Base-by-base conservation (phyloP, 1,140 invertebrate genomes). In the Drosophila virilis region DNA sequence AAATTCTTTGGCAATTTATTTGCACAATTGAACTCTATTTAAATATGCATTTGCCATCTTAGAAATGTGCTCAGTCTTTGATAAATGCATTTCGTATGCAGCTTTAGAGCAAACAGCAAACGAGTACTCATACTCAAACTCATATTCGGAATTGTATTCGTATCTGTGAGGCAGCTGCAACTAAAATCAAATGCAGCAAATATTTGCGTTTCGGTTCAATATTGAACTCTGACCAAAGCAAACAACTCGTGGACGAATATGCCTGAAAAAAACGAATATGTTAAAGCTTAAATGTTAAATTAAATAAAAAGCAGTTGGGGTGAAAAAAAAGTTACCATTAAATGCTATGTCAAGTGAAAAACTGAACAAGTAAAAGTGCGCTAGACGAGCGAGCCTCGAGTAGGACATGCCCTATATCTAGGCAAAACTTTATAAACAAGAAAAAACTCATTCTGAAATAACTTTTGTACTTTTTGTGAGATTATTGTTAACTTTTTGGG, bases 201-300 rank as follows among this genome's bases (percentile, higher is more conserved):
- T 85, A 85, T 85, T 86, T 85, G 82, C 81, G 64, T 72, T 86
- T 71, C 61, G 77, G 67, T 80, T 84, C 67, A 79, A 42, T 79
- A 59, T 72, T 74, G 45, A 77, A 59, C 80, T 80, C 68, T 77
- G 80, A 71, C 51, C 67, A 15, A 32, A 6, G 55, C 55, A 58
- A 42, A 42, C 22, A 54, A 45, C 33, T 35, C 32, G 12, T 10
- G 1, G n/a, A 28, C 10, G 28, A 51, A 35, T 52, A 13, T 52
- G 50, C 28, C 32, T 1, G 4, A 52, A 42, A 52, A 42, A 42
- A n/a, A 13, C 5, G 7, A 7, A 37, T 33, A 8, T 35, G 8
- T 35, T 13, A 1, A 15, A 15, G 12, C 28, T 76, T 83, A 46
- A 64, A 77, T 64, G 48, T 73, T 43, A 59, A 80, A 80, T 85